Evolutionary conservation across 2,888 invertebrate genomes (phyloP).

Genomic region (Caenorhabditis parvicauda): DNA sequence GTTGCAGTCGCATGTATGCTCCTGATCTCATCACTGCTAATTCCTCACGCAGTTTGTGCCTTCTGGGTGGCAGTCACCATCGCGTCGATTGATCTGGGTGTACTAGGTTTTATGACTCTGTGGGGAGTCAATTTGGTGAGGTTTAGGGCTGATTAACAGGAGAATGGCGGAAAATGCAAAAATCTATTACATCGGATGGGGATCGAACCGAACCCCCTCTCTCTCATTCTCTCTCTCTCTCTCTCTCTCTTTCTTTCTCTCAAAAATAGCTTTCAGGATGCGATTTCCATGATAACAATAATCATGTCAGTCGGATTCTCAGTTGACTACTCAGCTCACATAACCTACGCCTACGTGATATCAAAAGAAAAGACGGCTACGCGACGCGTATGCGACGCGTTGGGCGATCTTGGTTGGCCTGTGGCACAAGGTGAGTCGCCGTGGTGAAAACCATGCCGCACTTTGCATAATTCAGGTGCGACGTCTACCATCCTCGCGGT

Average conservation of each 20-base stretch:
- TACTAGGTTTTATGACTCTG: constrained; percentile 89
- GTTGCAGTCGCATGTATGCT: constrained; percentile 84
- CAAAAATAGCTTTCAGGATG: constrained; percentile 64
- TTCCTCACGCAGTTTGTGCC: constrained; percentile 86
- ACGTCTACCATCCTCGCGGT: constrained; percentile 89
- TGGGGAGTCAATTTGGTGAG: constrained; percentile 74
- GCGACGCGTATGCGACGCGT: constrained; percentile 74
- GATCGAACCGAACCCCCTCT: too few species aligned
- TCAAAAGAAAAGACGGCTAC: constrained; percentile 41
- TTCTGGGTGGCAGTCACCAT: constrained; percentile 88
- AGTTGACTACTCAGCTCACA: constrained; percentile 82
- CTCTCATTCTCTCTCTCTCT: too few species aligned
- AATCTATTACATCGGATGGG: too few species aligned
- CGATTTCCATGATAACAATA: constrained; percentile 73
- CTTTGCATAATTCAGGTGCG: constrained; percentile 72
- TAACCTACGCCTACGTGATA: constrained; percentile 56
- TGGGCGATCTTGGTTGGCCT: constrained; percentile 84
- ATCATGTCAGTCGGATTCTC: constrained; percentile 96
- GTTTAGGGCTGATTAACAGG: too few species aligned
- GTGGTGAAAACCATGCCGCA: constrained; percentile 71
- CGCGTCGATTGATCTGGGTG: constrained; percentile 85
- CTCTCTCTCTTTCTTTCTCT: too few species aligned
- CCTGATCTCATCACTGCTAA: constrained; percentile 86
- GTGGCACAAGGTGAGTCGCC: constrained; percentile 76
- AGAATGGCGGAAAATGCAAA: too few species aligned